phyloP scores from a whole-genome alignment of 2,888 invertebrate species.

The Pristionchus mayeri region DNA sequence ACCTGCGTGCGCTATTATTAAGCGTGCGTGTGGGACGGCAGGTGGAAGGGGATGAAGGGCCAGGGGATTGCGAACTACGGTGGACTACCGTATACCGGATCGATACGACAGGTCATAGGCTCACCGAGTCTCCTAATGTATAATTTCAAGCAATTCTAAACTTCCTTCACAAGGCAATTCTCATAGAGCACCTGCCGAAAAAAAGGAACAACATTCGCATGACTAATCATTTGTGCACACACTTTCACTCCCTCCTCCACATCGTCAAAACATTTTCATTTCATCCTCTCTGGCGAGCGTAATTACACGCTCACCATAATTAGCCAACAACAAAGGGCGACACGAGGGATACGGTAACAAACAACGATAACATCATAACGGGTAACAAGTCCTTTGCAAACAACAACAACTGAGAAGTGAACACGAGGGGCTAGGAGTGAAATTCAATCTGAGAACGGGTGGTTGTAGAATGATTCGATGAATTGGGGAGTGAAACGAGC shows the following conservation, averaged over 20 bases:
- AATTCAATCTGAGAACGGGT: slow-evolving; percentile 9
- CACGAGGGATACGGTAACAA: slow-evolving; percentile 14
- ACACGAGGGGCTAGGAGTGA: neutral
- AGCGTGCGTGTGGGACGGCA: neutral
- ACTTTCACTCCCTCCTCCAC: neutral
- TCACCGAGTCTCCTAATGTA: too few species aligned
- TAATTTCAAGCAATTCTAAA: neutral
- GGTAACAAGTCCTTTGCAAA: slow-evolving; percentile 4
- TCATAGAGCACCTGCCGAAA: neutral
- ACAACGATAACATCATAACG: neutral
- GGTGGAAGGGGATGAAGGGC: neutral
- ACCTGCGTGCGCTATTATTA: slow-evolving; percentile 34
- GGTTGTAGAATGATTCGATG: slow-evolving; percentile 9
- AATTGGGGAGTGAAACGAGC: slow-evolving; percentile 19
- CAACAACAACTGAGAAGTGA: slow-evolving; percentile 22
- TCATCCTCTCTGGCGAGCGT: slow-evolving; percentile 11
- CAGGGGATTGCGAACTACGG: neutral
- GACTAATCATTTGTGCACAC: slow-evolving; percentile 38
- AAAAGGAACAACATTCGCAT: slow-evolving; percentile 22
- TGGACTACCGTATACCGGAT: neutral
- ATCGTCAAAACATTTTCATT: slow-evolving; percentile 8
- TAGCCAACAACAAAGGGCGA: slow-evolving; percentile 39
- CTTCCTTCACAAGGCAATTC: neutral
- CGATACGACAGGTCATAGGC: neutral
- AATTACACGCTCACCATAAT: slow-evolving; percentile 9